A percentile compares a stretch with the other conserved stretches of the same genome.
Evolutionary conservation across 2,113 vertebrate genomes (phyloP).

Genomic region (Saccopteryx bilineata): DNA sequence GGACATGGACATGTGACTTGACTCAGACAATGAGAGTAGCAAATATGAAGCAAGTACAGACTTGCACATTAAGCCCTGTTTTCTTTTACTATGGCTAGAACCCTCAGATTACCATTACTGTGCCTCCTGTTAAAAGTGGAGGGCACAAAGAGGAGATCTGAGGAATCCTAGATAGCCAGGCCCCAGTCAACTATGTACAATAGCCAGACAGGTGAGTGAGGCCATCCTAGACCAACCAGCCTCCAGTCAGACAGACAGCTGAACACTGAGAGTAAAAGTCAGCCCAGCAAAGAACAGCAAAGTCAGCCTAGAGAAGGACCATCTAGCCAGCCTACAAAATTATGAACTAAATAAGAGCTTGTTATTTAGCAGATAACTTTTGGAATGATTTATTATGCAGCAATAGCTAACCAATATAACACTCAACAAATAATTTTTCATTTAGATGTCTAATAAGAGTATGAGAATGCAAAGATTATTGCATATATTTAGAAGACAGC

Average conservation of each 20-base stretch:
- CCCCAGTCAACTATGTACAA: background rate
- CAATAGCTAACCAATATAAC: background rate
- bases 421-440: background rate
- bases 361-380: background rate
- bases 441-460: background rate
- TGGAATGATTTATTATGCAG: background rate
- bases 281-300: background rate
- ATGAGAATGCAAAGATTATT: background rate
- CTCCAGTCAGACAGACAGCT: background rate
- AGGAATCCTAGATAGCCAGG: background rate
- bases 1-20: background rate
- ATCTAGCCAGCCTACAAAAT: background rate
- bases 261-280: background rate
- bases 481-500: background rate
- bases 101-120: background rate
- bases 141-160: background rate
- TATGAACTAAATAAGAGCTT: background rate
- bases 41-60: background rate
- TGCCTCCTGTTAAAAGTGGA: background rate
- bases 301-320: background rate
- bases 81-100: background rate
- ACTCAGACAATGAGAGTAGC: background rate
- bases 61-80: background rate
- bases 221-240: background rate
- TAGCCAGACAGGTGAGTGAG: background rate